Evolutionary conservation across 1,140 invertebrate species (phyloP).

Genomic region (Popillia japonica): DNA sequence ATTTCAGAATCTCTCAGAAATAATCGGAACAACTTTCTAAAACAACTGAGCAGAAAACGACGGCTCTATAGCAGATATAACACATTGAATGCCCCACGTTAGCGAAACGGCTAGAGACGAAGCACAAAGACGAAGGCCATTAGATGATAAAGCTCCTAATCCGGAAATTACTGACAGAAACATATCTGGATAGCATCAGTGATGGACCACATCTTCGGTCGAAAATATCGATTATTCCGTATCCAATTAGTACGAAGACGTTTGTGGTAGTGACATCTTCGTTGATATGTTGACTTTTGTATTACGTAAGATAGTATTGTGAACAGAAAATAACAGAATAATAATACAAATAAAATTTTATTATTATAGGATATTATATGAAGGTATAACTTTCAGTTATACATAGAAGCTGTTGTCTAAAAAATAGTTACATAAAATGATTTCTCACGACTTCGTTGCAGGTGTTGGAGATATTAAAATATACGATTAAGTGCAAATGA

Average conservation of each 20-base stretch:
- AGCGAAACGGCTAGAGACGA: background rate
- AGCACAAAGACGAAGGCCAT: slow-evolving; percentile 3
- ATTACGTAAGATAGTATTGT: too few species aligned
- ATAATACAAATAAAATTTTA: too few species aligned
- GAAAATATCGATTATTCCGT: background rate
- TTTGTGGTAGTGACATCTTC: too few species aligned
- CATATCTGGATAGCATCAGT: background rate
- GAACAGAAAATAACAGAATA: too few species aligned
- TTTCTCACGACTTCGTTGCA: too few species aligned
- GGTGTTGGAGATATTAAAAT: too few species aligned
- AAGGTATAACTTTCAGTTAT: too few species aligned
- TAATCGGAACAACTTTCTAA: background rate
- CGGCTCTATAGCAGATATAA: background rate
- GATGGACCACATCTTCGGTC: background rate
- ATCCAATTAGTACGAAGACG: background rate
- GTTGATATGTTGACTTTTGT: too few species aligned
- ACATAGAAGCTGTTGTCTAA: too few species aligned
- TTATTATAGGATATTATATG: too few species aligned
- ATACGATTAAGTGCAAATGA: too few species aligned
- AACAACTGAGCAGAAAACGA: background rate
- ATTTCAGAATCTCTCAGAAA: background rate
- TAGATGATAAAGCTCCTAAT: background rate
- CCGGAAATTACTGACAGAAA: background rate
- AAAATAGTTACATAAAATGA: too few species aligned
- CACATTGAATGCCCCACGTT: background rate